phyloP scores from a whole-genome alignment of 30 jellyfish, hydroid and myxozoan genomes.

The Kudoa iwatai region DNA sequence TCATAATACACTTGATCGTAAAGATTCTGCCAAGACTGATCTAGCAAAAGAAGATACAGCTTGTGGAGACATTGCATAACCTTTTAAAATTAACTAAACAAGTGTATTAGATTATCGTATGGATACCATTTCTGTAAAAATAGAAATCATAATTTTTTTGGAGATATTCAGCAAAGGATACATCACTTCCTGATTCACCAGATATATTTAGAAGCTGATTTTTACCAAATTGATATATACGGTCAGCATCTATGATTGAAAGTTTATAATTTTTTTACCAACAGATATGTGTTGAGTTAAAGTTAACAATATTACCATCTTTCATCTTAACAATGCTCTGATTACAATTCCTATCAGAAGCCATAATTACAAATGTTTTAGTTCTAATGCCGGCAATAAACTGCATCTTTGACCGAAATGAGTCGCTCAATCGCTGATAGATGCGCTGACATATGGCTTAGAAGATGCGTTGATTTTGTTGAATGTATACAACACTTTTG shows the following conservation, averaged over 20 bases:
- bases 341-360: conserved; percentile 44
- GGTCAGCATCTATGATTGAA: conserved; percentile 43
- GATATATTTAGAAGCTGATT: conserved; percentile 17
- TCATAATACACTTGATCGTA: neutral
- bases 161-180: conserved; percentile 51
- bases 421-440: no score
- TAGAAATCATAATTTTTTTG: conserved; percentile 21
- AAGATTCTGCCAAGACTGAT: neutral
- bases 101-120: neutral
- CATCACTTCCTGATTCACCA: conserved; percentile 54
- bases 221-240: conserved; percentile 14
- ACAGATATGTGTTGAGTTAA: no score
- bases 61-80: neutral
- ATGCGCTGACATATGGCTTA: no score
- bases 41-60: neutral
- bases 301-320: no score
- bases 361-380: conserved; percentile 52
- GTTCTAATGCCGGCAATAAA: conserved; percentile 48
- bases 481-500: no score
- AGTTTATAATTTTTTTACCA: no score
- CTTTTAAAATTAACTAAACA: neutral
- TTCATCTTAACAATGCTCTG: conserved; percentile 54
- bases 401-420: no score
- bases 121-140: conserved; percentile 32
- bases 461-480: no score